These are phyloP conservation scores for Passer domesticus DNA, from an alignment of 2,113 vertebrate species.

Conservation along the genomic window DNA sequence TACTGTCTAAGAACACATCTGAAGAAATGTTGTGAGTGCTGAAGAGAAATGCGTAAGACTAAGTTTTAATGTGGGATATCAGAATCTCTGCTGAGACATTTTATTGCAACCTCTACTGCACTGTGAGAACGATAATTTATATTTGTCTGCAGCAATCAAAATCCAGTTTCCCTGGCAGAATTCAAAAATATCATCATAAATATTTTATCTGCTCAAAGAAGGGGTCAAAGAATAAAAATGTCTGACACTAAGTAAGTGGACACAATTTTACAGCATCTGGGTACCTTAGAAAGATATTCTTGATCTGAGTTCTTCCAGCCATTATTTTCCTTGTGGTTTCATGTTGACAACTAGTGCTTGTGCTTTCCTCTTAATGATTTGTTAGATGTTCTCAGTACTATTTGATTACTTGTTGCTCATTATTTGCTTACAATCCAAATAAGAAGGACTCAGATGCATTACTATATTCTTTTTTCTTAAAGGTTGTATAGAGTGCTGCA, in stretches of 20 bases:
- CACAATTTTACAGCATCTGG: background rate
- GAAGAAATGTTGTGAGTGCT: constrained; percentile 63
- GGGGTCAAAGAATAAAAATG: background rate
- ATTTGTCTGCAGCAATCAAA: constrained; percentile 6
- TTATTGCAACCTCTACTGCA: background rate
- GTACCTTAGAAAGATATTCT: background rate
- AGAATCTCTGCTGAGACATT: constrained; percentile 16
- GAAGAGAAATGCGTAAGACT: constrained; percentile 52
- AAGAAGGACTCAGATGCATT: background rate
- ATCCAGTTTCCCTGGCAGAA: background rate
- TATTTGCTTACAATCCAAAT: background rate
- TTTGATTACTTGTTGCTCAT: background rate
- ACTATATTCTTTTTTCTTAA: background rate
- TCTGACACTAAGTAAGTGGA: background rate
- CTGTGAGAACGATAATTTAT: background rate
- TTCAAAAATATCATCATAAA: constrained; percentile 26
- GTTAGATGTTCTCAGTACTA: background rate
- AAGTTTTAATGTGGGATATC: constrained; percentile 56
- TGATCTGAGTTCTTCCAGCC: background rate
- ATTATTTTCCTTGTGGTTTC: background rate
- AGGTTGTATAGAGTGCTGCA: background rate
- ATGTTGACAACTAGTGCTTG: background rate
- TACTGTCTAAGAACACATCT: constrained; percentile 71
- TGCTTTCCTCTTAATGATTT: background rate
- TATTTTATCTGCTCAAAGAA: background rate